phyloP scores from a whole-genome alignment of 2,113 vertebrate species.

The Vombatus ursinus region DNA sequence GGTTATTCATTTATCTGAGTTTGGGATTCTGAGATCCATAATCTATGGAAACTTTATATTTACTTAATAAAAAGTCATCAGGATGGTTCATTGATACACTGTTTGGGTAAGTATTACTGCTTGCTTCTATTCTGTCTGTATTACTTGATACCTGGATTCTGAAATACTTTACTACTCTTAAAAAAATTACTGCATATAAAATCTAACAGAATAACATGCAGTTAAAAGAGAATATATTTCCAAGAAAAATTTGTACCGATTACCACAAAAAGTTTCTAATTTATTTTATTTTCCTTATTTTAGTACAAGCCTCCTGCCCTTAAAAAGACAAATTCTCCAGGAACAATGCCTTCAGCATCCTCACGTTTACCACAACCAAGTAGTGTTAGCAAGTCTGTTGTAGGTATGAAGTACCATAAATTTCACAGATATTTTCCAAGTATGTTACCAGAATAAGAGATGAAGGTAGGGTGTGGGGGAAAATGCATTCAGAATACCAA shows the following conservation, averaged over 20 bases:
- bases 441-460: constrained; percentile 1
- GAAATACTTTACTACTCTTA: background rate
- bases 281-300: constrained; percentile 79
- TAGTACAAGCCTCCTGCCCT: constrained; percentile 89
- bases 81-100: background rate
- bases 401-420: constrained; percentile 76
- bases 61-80: background rate
- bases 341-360: constrained; percentile 82
- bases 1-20: constrained; percentile 14
- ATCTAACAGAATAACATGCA: background rate
- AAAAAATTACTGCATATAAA: background rate
- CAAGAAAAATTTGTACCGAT: background rate
- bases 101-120: background rate
- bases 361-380: constrained; percentile 95
- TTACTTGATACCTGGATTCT: background rate
- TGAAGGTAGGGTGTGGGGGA: background rate
- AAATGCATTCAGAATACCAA: background rate
- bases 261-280: constrained; percentile 43
- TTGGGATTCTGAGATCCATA: constrained; percentile 36
- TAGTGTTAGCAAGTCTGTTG: constrained; percentile 82
- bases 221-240: background rate
- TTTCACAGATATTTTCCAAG: constrained; percentile 35
- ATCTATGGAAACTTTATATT: background rate
- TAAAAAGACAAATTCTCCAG: constrained; percentile 89
- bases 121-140: background rate